Evolutionary conservation across 2,888 invertebrate species (phyloP).

Genomic region (Lepidocyrtinus sp.): DNA sequence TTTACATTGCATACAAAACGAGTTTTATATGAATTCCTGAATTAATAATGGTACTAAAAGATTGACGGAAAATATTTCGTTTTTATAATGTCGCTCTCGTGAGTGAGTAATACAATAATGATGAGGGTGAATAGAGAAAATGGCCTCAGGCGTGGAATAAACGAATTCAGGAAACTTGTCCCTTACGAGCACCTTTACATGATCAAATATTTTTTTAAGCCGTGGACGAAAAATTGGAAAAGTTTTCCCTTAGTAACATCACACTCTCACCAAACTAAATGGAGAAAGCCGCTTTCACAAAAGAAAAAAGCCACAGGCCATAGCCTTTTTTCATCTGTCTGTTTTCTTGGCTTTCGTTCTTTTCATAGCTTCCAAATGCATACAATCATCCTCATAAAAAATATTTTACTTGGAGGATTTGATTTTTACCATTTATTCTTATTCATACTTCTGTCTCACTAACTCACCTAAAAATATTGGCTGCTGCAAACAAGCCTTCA

Average conservation of each 20-base stretch:
- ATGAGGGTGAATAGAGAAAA: conserved; percentile 11
- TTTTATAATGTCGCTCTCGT: too few species aligned
- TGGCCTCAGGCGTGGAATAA: conserved; percentile 46
- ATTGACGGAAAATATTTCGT: too few species aligned
- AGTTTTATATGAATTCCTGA: too few species aligned
- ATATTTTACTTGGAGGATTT: conserved; percentile 29
- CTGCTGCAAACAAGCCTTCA: conserved; percentile 97
- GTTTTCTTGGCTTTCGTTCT: conserved; percentile 2
- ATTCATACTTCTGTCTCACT: not conserved
- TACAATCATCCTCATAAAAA: conserved; percentile 33
- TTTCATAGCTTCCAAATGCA: conserved; percentile 4
- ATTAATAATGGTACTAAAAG: too few species aligned
- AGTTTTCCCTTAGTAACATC: conserved; percentile 6
- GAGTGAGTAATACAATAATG: conserved; percentile 14
- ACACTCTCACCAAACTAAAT: conserved; percentile 10
- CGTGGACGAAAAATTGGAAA: conserved; percentile 1
- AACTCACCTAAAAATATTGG: conserved; percentile 89
- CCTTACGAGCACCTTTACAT: conserved; percentile 16
- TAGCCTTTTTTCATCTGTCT: conserved; percentile 11
- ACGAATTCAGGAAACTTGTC: conserved; percentile 57
- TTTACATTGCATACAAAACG: too few species aligned
- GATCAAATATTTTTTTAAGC: conserved; percentile 11
- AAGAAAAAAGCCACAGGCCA: not conserved
- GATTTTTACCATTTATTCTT: conserved; percentile 5
- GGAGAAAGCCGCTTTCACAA: conserved; percentile 8